Evolutionary conservation across 2,888 invertebrate genomes (phyloP).

Genomic region (Hoplodrina ambigua): DNA sequence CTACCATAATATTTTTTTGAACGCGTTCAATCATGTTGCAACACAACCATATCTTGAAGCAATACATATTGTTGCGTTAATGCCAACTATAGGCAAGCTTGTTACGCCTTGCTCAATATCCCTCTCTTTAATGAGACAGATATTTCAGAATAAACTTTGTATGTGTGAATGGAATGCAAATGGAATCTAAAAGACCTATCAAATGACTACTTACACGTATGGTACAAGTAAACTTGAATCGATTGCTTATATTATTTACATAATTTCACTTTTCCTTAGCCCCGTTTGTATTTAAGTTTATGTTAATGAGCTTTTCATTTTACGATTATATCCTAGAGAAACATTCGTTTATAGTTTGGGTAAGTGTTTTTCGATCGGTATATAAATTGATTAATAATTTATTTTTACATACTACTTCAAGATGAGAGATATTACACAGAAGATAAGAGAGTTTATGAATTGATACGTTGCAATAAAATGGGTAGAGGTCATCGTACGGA

Average conservation of each 20-base stretch:
- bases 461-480: background rate
- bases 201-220: constrained; percentile 12
- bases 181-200: constrained; percentile 13
- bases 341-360: constrained; percentile 30
- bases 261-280: constrained; percentile 47
- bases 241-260: constrained; percentile 49
- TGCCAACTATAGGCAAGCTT: background rate
- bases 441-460: background rate
- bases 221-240: constrained; percentile 32
- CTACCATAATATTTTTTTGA: background rate
- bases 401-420: background rate
- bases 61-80: too few species aligned
- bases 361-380: constrained; percentile 19
- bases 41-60: too few species aligned
- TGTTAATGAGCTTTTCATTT: constrained; percentile 54
- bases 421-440: too few species aligned
- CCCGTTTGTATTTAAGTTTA: constrained; percentile 41
- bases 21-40: too few species aligned
- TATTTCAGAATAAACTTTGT: constrained; percentile 24
- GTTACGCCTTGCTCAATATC: constrained; percentile 5
- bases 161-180: constrained; percentile 8
- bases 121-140: constrained; percentile 8
- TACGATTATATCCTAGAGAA: constrained; percentile 45
- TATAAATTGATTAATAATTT: constrained; percentile 5
- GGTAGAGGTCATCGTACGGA: background rate